Conservation (phyloP, 2,113 vertebrate genomes). For the Thermophis baileyi region DNA sequence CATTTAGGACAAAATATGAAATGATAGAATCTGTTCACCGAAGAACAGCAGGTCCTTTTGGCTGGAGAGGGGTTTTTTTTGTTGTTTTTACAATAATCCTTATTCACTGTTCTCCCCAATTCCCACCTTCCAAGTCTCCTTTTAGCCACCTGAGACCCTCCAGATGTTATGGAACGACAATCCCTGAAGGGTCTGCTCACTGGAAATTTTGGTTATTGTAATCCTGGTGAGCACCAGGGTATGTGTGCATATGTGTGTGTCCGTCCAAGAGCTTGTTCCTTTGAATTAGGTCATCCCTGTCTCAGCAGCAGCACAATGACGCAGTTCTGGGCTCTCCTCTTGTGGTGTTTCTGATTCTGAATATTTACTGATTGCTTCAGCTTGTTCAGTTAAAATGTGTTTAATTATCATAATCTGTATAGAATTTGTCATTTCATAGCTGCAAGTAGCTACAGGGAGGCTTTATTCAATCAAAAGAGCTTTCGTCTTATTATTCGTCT, state of each 20-base stretch:
- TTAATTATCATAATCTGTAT: neutral
- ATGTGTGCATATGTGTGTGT: neutral
- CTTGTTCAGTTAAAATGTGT: neutral
- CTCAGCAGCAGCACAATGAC: neutral
- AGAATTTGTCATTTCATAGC: neutral
- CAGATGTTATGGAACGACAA: neutral
- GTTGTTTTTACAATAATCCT: neutral
- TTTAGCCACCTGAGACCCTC: neutral
- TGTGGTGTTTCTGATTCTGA: neutral
- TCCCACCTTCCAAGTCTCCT: neutral
- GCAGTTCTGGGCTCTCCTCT: neutral
- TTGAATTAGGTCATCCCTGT: constrained; percentile 3
- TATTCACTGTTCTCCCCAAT: neutral
- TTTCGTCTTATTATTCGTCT: neutral
- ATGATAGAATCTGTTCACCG: neutral
- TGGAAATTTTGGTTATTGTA: neutral
- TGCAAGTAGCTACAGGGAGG: neutral
- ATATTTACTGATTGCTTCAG: neutral
- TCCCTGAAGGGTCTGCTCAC: neutral
- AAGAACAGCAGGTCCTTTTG: neutral
- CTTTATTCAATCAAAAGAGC: neutral
- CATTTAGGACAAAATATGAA: neutral
- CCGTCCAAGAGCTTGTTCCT: neutral
- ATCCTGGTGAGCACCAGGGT: neutral
- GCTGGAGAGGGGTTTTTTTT: neutral